Evolutionary conservation across 2,888 invertebrate genomes (phyloP), one percentile per base, ranked within the genome.

Genomic region (Dorcus parallelipipedus): DNA sequence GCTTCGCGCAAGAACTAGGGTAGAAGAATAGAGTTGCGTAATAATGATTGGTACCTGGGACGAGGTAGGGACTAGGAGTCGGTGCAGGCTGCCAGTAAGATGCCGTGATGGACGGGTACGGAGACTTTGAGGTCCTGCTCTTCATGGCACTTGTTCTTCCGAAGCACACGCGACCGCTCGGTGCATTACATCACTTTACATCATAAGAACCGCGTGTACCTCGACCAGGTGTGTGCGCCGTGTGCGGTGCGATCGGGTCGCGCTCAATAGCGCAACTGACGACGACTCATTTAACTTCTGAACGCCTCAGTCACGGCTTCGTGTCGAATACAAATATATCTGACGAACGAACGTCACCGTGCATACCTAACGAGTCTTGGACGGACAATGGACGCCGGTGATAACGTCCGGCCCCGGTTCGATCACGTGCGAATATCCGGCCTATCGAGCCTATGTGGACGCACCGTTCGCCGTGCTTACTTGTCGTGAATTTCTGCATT

Each of bases 61-160:
- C 84, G 78, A 90, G 86, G 81, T 91, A 91, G 73, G 90, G 91
- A 76, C 87, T 87, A 70, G 88, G 87, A 79, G 87, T 87, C 65
- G 90, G 85, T 73, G 90, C 87, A 67, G 91, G 90, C 73, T 90
- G 86, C 91, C 91, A 91, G 81, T 91, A 91, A 76, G 90, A 88
- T 77, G 90, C 86, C 79, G 87, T 88, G 83, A 91, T 91, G 71
- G 90, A 84, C 76, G 91, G 91, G 82, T 91, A 91, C 20, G 45
- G 8, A 17, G 20, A 10, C 45, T 59, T 65, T 49, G 68, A 60
- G 56, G 73, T 66, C 62, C 78, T 71, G 68, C 76, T 78, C 72
- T 77, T 78, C 78, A 78, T 77, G 67, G 70, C 66, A 64, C 66
- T 60, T 58, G 63, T 60, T 63, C 60, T 59, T 64, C 57, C 63